These are phyloP conservation scores for Bacillus rossius DNA, from an alignment of 1,140 invertebrate species.

Conservation along the genomic window DNA sequence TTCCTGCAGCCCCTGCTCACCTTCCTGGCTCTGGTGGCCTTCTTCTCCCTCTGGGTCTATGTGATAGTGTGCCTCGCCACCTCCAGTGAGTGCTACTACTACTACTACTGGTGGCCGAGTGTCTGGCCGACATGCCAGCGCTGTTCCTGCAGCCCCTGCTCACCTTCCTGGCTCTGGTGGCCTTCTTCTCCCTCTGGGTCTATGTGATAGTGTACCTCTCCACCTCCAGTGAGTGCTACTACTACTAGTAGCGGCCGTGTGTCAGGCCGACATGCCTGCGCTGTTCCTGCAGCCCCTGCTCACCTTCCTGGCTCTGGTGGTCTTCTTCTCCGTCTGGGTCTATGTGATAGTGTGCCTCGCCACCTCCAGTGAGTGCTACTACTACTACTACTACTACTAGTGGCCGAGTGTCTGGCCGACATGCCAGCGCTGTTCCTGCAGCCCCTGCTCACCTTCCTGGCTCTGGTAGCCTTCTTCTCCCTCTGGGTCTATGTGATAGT, in stretches of 20 bases:
- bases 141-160: conserved; percentile 82
- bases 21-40: conserved; percentile 68
- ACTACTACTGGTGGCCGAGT: too few species aligned
- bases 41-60: conserved; percentile 80
- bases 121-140: conserved; percentile 74
- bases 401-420: too few species aligned
- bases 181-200: conserved; percentile 84
- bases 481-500: conserved; percentile 81
- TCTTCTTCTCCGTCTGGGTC: conserved; percentile 84
- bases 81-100: conserved; percentile 62
- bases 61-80: conserved; percentile 68
- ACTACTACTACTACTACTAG: too few species aligned
- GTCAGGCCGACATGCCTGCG: conserved; percentile 74
- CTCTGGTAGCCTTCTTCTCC: conserved; percentile 69
- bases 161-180: conserved; percentile 70
- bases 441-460: conserved; percentile 78
- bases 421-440: conserved; percentile 84
- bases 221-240: conserved; percentile 66
- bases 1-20: conserved; percentile 85
- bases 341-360: conserved; percentile 64
- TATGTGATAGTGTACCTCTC: conserved; percentile 64
- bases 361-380: conserved; percentile 66
- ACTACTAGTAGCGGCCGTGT: too few species aligned
- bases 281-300: conserved; percentile 82
- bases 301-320: conserved; percentile 70